Evolutionary conservation across 2,888 invertebrate genomes (phyloP).

Genomic region (Frankliniella fusca): DNA sequence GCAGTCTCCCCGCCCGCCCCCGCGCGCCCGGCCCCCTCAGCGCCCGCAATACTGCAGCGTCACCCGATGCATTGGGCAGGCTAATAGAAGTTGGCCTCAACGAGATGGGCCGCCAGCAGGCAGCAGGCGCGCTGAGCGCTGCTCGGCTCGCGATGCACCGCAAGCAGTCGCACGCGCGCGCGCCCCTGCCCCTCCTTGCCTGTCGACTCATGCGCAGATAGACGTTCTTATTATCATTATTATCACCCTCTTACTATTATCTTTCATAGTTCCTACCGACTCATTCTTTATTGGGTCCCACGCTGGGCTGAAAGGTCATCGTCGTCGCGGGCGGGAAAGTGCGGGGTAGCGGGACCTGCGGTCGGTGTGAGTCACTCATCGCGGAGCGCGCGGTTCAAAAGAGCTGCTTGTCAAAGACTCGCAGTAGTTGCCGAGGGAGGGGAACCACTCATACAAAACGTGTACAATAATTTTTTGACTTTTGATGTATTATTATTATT

Average conservation of each 20-base stretch:
- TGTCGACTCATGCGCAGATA: slow-evolving; percentile 20
- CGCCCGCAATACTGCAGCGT: not conserved
- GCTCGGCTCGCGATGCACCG: not conserved
- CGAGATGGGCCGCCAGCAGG: not conserved
- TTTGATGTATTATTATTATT: too few relatives aligned
- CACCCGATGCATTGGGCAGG: slow-evolving; percentile 13
- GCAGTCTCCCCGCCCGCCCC: too few relatives aligned
- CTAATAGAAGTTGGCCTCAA: slow-evolving; percentile 24
- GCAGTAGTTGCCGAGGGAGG: too few relatives aligned
- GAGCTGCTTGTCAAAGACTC: too few relatives aligned
- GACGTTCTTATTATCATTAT: slow-evolving; percentile 4
- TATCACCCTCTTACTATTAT: slow-evolving; percentile 12
- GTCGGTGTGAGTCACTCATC: too few relatives aligned
- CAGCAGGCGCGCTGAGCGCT: not conserved
- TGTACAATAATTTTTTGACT: too few relatives aligned
- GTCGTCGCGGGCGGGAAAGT: not conserved
- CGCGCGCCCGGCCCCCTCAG: not conserved
- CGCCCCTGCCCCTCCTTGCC: not conserved
- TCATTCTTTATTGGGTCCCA: not conserved
- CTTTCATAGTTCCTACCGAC: not conserved
- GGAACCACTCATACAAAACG: too few relatives aligned
- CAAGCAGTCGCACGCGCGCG: too few relatives aligned
- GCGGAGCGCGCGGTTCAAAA: too few relatives aligned
- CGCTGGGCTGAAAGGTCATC: slow-evolving; percentile 5
- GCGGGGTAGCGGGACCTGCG: not conserved